These are phyloP conservation scores for Menura novaehollandiae DNA, from an alignment of 2,113 vertebrate species.

Conservation along the genomic window DNA sequence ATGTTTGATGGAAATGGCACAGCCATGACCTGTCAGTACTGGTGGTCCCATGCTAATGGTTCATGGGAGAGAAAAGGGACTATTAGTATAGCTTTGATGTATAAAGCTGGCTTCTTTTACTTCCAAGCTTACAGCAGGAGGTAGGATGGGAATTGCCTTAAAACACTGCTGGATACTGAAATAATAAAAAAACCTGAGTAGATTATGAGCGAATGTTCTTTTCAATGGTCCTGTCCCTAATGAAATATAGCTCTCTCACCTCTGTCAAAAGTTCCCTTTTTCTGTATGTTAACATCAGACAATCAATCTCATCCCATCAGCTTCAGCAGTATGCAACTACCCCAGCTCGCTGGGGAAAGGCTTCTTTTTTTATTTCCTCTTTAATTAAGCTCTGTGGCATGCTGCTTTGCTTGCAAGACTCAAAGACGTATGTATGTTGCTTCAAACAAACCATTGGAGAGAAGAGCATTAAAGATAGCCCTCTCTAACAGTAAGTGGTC, in stretches of 20 bases:
- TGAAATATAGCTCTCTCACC: background rate
- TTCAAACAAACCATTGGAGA: background rate
- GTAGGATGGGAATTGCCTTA: slow-evolving; percentile 12
- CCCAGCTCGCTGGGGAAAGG: background rate
- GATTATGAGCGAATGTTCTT: background rate
- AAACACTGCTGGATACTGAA: slow-evolving; percentile 29
- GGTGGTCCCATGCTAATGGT: background rate
- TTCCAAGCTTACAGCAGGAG: slow-evolving; percentile 17
- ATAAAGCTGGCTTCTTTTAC: background rate
- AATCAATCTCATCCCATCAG: slow-evolving; percentile 6
- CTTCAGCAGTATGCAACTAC: background rate
- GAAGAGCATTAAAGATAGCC: slow-evolving; percentile 7
- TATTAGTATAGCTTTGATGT: background rate
- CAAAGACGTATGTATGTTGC: background rate
- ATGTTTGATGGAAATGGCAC: background rate
- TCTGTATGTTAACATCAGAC: background rate
- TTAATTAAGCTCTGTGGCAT: slow-evolving; percentile 25
- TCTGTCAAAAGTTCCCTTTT: background rate
- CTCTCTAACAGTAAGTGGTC: background rate
- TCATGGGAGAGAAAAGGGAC: background rate
- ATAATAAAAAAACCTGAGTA: slow-evolving; percentile 5
- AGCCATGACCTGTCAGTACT: background rate
- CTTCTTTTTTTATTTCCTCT: slow-evolving; percentile 4
- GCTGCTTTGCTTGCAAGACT: slow-evolving; percentile 8
- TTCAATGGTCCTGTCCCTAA: background rate